Evolutionary conservation across 2,888 invertebrate species (phyloP), one percentile per base, ranked within the genome.

Genomic region (Dioctria rufipes): DNA sequence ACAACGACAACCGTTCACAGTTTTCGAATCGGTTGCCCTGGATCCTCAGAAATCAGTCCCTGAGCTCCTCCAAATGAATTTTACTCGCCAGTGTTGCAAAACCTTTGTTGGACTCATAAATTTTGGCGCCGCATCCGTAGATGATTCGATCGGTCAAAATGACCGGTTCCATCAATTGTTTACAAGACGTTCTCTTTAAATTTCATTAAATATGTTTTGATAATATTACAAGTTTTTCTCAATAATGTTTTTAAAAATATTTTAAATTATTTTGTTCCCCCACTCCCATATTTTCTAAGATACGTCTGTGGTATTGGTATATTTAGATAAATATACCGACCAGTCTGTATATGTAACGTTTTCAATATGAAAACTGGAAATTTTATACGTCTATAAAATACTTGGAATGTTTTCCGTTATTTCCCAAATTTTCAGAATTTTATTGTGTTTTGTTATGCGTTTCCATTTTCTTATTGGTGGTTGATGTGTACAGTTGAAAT

Each of bases 401-500:
- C 61, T 2, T 1, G 25, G 2, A 61, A 61, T 11, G 3, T 13
- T 65, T 65, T 9, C 65, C 4, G 39, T 65, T 65, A 2, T 65
- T 65, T 65, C 65, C 65, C 42, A 65, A 39, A 65, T 9, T 51
- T 51, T 51, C 51, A 51, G 51, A 11, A 51, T 39, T 65, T 65
- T 65, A 3, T 9, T 39, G 4, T 65, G 42, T 65, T 65, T 65
- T 65, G 65, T 39, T 40, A 65, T 65, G 65, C 65, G 39, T 65
- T 40, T 65, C 39, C n/a, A 65, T 65, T 65, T 65, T 40, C 40
- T 3, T 42, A 65, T 39, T 25, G 40, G 65, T 4, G n/a, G n/a
- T 42, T 65, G 65, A 3, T 39, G 65, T 39, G 4, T 65, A 65
- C 4, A 65, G 37, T 65, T 65, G 65, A 65, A 65, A 65, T 51